phyloP scores from a whole-genome alignment of 2,888 invertebrate genomes.

The Drosophila suboccidentalis region DNA sequence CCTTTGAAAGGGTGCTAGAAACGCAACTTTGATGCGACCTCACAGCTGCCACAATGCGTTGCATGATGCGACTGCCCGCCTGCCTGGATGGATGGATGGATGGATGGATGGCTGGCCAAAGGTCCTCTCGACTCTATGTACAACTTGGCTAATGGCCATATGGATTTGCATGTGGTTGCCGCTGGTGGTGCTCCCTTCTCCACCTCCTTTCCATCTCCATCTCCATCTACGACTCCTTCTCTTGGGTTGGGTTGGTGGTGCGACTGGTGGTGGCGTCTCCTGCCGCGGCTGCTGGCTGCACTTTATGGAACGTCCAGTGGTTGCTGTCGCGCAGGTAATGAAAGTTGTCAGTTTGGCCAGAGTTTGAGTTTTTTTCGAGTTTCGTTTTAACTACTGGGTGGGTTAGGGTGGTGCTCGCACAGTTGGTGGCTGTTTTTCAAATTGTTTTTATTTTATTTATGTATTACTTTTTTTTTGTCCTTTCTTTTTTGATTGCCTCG shows the following conservation, averaged over 20 bases:
- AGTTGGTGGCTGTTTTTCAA: constrained; percentile 45
- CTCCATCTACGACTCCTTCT: too few relatives aligned
- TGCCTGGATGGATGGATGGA: neutral
- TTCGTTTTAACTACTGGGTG: neutral
- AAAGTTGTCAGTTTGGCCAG: constrained; percentile 51
- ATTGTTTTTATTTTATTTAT: constrained; percentile 14
- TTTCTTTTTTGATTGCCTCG: constrained; percentile 32
- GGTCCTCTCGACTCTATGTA: constrained; percentile 3
- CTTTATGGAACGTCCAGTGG: constrained; percentile 47
- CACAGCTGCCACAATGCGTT: constrained; percentile 24
- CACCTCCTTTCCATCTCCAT: neutral
- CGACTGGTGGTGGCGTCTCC: constrained; percentile 22
- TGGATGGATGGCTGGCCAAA: constrained; percentile 2
- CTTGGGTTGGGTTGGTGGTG: constrained; percentile 21
- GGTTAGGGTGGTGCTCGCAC: constrained; percentile 6
- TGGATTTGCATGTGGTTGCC: constrained; percentile 67
- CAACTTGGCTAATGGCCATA: constrained; percentile 38
- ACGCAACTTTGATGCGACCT: constrained; percentile 17
- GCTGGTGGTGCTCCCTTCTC: constrained; percentile 32
- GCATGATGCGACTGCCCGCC: constrained; percentile 1
- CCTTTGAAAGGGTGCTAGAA: constrained; percentile 7
- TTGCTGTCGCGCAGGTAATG: constrained; percentile 58
- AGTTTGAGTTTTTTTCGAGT: neutral
- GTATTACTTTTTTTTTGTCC: neutral
- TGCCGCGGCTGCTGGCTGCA: constrained; percentile 39